Evolutionary conservation across 2,797 vertebrate species (phyloP).

Genomic region (Lateolabrax maculatus): DNA sequence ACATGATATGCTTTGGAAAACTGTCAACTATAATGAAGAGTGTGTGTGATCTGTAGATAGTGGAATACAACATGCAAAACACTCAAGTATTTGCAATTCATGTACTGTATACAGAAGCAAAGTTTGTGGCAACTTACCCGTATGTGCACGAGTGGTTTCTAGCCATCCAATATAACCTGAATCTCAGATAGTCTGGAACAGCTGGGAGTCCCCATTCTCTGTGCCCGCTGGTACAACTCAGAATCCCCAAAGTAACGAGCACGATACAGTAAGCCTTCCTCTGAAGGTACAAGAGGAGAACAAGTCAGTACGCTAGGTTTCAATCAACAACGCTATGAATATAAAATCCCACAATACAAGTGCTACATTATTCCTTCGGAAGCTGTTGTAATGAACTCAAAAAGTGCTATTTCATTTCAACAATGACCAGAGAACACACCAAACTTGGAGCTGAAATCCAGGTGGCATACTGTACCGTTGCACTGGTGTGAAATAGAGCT

Average conservation of each 20-base stretch:
- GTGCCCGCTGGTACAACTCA: constrained; percentile 94
- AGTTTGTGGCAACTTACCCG: constrained; percentile 61
- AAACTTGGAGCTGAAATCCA: neutral
- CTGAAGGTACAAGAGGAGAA: constrained; percentile 81
- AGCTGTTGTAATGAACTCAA: neutral
- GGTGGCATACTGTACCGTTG: neutral
- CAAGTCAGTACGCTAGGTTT: neutral
- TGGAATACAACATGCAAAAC: neutral
- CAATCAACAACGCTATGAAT: neutral
- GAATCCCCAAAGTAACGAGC: constrained; percentile 97
- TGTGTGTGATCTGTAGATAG: neutral
- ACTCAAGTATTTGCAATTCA: neutral
- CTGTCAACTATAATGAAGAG: neutral
- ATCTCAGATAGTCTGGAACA: constrained; percentile 97
- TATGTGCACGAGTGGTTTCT: constrained; percentile 73
- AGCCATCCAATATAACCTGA: constrained; percentile 94
- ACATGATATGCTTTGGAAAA: neutral
- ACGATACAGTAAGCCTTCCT: constrained; percentile 97
- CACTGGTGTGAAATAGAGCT: neutral
- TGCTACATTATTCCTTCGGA: neutral
- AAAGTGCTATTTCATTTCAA: neutral
- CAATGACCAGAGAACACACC: neutral
- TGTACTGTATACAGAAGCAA: neutral
- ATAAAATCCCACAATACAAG: neutral
- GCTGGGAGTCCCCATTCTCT: constrained; percentile 97